Base-by-base conservation (phyloP, 2,113 vertebrate genomes). In the Amblyornis subalaris region DNA sequence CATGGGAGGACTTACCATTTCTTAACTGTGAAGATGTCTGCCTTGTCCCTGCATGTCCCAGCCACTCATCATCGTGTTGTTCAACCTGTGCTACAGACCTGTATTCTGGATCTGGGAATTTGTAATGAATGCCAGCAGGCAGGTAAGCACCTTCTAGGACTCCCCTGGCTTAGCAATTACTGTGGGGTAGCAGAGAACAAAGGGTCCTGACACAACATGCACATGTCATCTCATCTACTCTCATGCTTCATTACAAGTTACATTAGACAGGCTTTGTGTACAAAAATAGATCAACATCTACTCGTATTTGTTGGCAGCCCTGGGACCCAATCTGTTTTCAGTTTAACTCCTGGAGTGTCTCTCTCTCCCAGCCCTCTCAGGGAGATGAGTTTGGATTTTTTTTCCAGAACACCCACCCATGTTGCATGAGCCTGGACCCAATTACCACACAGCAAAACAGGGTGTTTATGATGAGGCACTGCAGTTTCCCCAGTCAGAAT, bases 361-460 rank as follows among this genome's bases (percentile, higher is more conserved):
- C 23, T 86, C 15, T 69, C 4, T 53, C 9, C 9, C 3, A 3
- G 0, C 6, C 9, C 15, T 70, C 38, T 47, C 33, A 81, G 24
- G 20, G 24, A 71, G 2, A 11, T 1, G 1, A 48, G 4, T 40
- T 51, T 61, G 19, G 2, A 20, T 70, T 38, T 92, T 89, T 44
- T 73, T 67, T 78, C 45, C 50, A 70, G 45, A 84, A 35, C 33
- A 62, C 5, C 24, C 38, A 31, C 21, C 4, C 6, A 1, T 8
- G 12, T 60, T 74, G 24, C 4, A 2, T 10, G 3, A 89, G 38
- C 44, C 64, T 77, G 51, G 64, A 60, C n/a, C 6, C 0, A 3
- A 35, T 40, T 40, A 81, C 14, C 0, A 1, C 38, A 38, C 2
- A 5, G 33, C 14, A 40, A 35, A 40, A 13, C 1, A 3, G 2